Conservation (phyloP, 2,113 vertebrate genomes). For the Cranoglanis bouderius region DNA sequence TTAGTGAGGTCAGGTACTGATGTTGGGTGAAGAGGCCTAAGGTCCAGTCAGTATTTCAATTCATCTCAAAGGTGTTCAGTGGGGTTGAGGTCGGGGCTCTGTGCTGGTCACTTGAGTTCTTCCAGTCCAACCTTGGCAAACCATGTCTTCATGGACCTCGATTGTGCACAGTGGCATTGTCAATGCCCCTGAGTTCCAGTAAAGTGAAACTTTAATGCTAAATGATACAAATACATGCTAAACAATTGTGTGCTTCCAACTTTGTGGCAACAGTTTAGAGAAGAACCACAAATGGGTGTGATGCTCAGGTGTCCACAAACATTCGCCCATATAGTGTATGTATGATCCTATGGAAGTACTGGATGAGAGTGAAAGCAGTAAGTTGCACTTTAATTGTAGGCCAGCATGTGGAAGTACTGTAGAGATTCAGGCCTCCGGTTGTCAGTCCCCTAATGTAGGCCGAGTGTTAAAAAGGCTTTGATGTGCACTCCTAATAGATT, state of each 20-base stretch:
- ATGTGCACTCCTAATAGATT: slow-evolving; percentile 54
- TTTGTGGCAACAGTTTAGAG: not conserved
- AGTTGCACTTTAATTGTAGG: not conserved
- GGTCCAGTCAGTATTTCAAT: not conserved
- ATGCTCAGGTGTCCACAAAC: not conserved
- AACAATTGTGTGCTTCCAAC: not conserved
- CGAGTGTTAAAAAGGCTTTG: slow-evolving; percentile 42
- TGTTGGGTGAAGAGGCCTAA: not conserved
- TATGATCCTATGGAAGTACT: not conserved
- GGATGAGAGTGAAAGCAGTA: not conserved
- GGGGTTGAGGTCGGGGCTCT: not conserved
- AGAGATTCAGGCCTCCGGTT: not conserved
- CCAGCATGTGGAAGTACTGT: slow-evolving; percentile 3
- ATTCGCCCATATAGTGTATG: not conserved
- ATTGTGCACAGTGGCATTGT: not conserved
- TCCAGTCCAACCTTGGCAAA: not conserved
- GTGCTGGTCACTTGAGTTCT: not conserved
- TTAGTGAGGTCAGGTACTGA: not conserved
- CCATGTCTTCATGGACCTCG: not conserved
- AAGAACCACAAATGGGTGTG: not conserved
- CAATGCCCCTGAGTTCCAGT: not conserved
- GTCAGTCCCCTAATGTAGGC: slow-evolving; percentile 19
- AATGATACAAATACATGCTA: not conserved
- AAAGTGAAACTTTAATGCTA: not conserved
- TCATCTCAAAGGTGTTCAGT: not conserved